Evolutionary conservation across 2,113 vertebrate genomes (phyloP).

Genomic region (Platysternon megacephalum): DNA sequence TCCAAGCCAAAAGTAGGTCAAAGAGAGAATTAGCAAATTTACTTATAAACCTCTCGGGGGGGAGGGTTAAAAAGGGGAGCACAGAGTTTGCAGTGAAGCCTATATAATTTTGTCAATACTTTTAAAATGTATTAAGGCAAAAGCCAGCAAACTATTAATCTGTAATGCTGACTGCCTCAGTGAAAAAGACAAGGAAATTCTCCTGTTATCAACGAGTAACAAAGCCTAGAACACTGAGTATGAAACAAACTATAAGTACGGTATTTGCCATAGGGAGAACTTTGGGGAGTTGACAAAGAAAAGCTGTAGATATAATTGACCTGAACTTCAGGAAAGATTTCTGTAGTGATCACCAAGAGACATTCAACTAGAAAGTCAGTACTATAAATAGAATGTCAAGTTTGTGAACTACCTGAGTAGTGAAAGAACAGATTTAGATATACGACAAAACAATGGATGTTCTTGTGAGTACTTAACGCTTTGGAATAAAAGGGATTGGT

Average conservation of each 20-base stretch:
- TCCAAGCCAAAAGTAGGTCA: background rate
- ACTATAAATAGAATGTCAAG: background rate
- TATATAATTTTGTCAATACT: background rate
- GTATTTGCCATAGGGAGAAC: background rate
- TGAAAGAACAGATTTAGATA: background rate
- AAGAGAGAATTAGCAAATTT: background rate
- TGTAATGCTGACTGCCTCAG: background rate
- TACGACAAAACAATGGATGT: background rate
- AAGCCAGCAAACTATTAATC: background rate
- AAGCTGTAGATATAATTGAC: background rate
- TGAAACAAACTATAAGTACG: background rate
- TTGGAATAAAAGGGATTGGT: background rate
- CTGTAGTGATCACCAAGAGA: background rate
- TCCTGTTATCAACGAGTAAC: background rate
- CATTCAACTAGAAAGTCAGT: background rate
- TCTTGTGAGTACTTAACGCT: background rate
- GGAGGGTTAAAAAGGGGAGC: background rate
- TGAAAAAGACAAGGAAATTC: background rate
- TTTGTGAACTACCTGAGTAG: background rate
- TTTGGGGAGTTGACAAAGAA: background rate
- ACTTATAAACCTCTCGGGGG: background rate
- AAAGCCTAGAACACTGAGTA: background rate
- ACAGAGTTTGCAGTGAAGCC: background rate
- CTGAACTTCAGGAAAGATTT: background rate
- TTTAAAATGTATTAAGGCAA: background rate